Evolutionary conservation across 2,113 vertebrate genomes (phyloP).

Genomic region (Rhinoderma darwinii): DNA sequence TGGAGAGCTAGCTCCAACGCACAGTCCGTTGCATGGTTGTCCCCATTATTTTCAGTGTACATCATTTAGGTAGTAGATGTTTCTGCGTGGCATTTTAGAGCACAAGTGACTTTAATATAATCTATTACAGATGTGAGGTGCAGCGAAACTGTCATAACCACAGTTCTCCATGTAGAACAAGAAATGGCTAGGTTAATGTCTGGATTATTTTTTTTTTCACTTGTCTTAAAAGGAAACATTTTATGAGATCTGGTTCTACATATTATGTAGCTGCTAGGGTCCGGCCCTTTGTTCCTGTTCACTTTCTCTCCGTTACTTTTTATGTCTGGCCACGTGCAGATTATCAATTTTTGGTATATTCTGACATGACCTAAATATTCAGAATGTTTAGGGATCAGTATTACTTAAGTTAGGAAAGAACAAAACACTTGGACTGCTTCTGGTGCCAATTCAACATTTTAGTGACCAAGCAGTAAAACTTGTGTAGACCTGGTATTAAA

Average conservation of each 20-base stretch:
- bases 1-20: too few species aligned
- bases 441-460: too few species aligned
- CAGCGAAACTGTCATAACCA: slow-evolving; percentile 3
- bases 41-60: too few species aligned
- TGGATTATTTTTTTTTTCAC: background rate
- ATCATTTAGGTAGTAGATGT: background rate
- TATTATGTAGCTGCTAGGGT: too few species aligned
- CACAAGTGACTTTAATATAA: background rate
- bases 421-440: too few species aligned
- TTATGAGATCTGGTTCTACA: background rate
- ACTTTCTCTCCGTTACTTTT: background rate
- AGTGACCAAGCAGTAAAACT: too few species aligned
- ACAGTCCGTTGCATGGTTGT: too few species aligned
- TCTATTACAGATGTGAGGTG: slow-evolving; percentile 4
- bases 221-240: background rate
- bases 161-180: slow-evolving; percentile 1
- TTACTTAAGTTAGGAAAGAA: too few species aligned
- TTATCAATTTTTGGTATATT: background rate
- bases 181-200: slow-evolving; percentile 1
- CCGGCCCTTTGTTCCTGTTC: background rate
- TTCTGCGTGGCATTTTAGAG: background rate
- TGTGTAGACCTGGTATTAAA: too few species aligned
- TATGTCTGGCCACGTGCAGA: background rate
- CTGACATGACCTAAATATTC: too few species aligned
- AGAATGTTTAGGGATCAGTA: too few species aligned